Conservation (phyloP, 64 coral and sea anemone species). For the Porites lutea region DNA sequence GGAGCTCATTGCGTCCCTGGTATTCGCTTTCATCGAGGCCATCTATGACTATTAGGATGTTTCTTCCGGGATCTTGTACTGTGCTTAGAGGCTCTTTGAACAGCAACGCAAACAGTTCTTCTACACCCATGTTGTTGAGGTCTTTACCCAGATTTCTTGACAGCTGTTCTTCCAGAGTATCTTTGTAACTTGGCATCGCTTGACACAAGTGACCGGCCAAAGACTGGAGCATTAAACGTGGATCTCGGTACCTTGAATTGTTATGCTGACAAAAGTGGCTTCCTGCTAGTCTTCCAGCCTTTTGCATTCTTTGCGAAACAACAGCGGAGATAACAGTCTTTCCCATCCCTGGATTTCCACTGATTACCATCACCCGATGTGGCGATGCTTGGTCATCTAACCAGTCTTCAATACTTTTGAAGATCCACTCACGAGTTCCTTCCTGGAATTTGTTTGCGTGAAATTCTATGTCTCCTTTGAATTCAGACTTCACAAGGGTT, state of each 20-base stretch:
- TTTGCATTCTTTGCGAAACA: slow-evolving; percentile 13
- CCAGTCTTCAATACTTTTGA: slow-evolving; percentile 10
- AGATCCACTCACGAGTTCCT: slow-evolving; percentile 55
- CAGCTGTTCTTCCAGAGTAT: slow-evolving; percentile 14
- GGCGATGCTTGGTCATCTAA: slow-evolving; percentile 9
- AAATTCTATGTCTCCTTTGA: slow-evolving; percentile 45
- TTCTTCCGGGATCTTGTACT: slow-evolving; percentile 23
- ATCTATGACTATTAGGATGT: slow-evolving; percentile 40
- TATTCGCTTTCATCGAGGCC: slow-evolving; percentile 47
- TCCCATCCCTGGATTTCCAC: slow-evolving; percentile 52
- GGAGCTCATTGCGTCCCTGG: background rate
- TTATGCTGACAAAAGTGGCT: slow-evolving; percentile 7
- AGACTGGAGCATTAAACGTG: slow-evolving; percentile 38
- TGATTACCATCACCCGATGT: slow-evolving; percentile 17
- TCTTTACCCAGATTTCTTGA: slow-evolving; percentile 19
- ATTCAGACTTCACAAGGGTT: background rate
- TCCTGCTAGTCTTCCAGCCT: background rate
- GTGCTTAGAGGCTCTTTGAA: slow-evolving; percentile 30
- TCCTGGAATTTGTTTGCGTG: slow-evolving; percentile 26
- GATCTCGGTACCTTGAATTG: slow-evolving; percentile 23
- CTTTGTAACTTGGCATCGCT: slow-evolving; percentile 16
- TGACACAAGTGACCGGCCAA: slow-evolving; percentile 41
- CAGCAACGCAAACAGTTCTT: slow-evolving; percentile 44
- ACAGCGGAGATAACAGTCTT: slow-evolving; percentile 51
- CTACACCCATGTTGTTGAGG: slow-evolving; percentile 4